Base-by-base conservation (phyloP, 2,888 invertebrate species). In the Spodoptera picta region DNA sequence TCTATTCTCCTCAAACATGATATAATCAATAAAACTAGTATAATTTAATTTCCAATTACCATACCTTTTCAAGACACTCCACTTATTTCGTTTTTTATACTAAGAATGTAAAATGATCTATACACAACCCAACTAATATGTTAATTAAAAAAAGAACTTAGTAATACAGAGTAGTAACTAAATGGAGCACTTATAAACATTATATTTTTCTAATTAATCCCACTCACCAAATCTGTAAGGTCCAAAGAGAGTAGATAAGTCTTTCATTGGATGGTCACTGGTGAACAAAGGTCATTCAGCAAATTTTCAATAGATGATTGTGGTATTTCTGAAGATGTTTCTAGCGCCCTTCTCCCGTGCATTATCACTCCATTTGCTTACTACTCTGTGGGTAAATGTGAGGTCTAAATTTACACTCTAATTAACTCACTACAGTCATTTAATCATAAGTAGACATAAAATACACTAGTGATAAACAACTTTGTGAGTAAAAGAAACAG, bases 361-460 rank as follows among this genome's bases (percentile, higher is more conserved):
- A 72, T 72, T 72, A 72, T 75, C 27, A 65, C 71, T 69, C 75
- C 71, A 72, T 72, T 72, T 72, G 71, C 70, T 72, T 72, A 75
- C 71, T 72, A 72, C 71, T 72, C 71, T 72, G 71, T 65, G 71
- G 71, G 71, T 72, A 75, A 72, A 72, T 60, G 65, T 75, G 56
- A 69, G 52, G 43, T 65, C 75, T 72, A 75, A 65, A 57, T 72
- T 57, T 60, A 60, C 65, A 44, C 55, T 60, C 59, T 65, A 60
- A 60, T 57, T 19, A 58, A 55, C 46, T 62, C n/a, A 63, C 63
- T 59, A 74, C 23, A 46, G 71, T 71, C 7, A 50, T 54, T 45
- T 31, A 45, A 46, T 57, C 41, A 50, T 47, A 31, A 52, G 50
- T 51, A 51, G 31, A 73, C 31, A 63, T 52, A 11, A 46, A 19